Base-by-base conservation (phyloP, 1,140 invertebrate genomes). In the Drosophila santomea region DNA sequence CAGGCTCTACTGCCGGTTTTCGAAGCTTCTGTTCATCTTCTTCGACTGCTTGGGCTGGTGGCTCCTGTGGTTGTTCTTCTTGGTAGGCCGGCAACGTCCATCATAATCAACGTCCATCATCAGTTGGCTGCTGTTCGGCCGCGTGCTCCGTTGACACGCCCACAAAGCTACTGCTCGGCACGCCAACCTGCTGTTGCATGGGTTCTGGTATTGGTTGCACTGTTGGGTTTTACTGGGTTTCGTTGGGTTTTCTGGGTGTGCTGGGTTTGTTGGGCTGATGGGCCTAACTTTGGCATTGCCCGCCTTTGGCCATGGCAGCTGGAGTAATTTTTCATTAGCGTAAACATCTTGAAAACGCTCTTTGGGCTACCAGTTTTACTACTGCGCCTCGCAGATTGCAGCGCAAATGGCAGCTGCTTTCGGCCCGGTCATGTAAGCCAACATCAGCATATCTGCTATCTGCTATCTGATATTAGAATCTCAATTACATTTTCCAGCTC, bases 41-140 rank as follows among this genome's bases (percentile, higher is more conserved):
- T 59, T 35, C 3, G 12, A 38, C 20, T 36, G 39, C 39, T 8
- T 32, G 32, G 8, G 7, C 32, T 32, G 0, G 23, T 17, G 17
- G 1, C 20, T 20, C 20, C 20, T 20, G 20, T 35, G 44, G 43
- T 41, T 51, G 78, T 48, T 44, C 69, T 63, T 75, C 61, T 74
- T 69, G 74, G 75, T 61, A 71, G 80, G 66, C 82, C 62, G 63
- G 63, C 67, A 77, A 89, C 80, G 84, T 89, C 84, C 84, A 89
- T 89, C 84, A 88, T 88, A 88, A 88, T 88, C 84, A 88, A 88
- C 84, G 84, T 88, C 80, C 84, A 88, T 88, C 84, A 89, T 89
- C 84, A 84, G 77, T 78, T 89, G 76, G 67, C 83, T 79, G 84
- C 78, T 88, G 83, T 85, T 75, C 67, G 52, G 78, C 72, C 72